phyloP scores from a whole-genome alignment of 2,113 vertebrate species.

The Microtus pennsylvanicus region DNA sequence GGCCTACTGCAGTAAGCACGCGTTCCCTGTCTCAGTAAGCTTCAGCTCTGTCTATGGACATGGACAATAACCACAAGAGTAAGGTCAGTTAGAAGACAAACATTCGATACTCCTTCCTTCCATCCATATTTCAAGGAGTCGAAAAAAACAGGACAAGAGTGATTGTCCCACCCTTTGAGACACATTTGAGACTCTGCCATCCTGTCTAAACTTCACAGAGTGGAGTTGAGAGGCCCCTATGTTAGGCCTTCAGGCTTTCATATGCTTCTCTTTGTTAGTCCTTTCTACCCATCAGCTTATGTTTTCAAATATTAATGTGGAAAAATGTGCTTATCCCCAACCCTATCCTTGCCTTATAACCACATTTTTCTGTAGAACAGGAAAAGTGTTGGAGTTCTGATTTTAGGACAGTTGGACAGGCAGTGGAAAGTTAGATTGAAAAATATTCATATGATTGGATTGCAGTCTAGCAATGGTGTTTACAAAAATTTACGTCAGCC shows the following conservation, averaged over 20 bases:
- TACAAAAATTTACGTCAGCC: not conserved
- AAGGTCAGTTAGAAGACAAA: constrained; percentile 37
- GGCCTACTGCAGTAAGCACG: not conserved
- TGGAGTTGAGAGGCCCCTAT: not conserved
- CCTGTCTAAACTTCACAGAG: not conserved
- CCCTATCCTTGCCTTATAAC: not conserved
- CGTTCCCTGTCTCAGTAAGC: not conserved
- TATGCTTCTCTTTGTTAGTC: not conserved
- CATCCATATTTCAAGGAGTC: not conserved
- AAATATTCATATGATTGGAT: not conserved
- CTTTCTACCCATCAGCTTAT: not conserved
- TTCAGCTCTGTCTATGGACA: not conserved
- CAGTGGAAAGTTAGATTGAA: constrained; percentile 33
- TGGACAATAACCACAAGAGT: not conserved
- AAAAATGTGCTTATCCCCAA: constrained; percentile 2
- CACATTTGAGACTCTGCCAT: not conserved
- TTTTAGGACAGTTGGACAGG: constrained; percentile 60
- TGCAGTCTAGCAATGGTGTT: not conserved
- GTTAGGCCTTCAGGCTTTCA: not conserved
- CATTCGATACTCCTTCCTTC: not conserved
- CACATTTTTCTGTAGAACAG: constrained; percentile 27
- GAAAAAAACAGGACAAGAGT: not conserved
- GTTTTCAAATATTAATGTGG: constrained; percentile 32
- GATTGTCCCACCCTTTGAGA: not conserved
- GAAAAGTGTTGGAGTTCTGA: constrained; percentile 11